Evolutionary conservation across 1,140 invertebrate species (phyloP).

Genomic region (Agraylea sexmaculata): DNA sequence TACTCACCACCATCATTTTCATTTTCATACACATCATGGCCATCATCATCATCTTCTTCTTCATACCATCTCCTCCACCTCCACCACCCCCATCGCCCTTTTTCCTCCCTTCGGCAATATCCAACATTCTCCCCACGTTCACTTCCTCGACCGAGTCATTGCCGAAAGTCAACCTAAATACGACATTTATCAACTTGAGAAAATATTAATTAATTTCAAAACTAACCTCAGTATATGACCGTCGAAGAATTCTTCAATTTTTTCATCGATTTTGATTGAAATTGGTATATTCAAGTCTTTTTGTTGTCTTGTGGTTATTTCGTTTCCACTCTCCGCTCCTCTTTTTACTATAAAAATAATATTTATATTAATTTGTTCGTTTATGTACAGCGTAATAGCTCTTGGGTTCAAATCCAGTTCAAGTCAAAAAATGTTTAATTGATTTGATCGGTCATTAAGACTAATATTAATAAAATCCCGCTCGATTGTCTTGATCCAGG

Average conservation of each 20-base stretch:
- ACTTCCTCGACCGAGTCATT: constrained; percentile 27
- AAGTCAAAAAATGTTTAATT: too few species aligned
- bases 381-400: too few species aligned
- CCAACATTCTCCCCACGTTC: constrained; percentile 32
- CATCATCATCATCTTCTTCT: constrained; percentile 53
- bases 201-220: constrained; percentile 20
- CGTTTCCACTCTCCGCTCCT: too few species aligned
- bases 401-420: too few species aligned
- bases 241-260: constrained; percentile 43
- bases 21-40: constrained; percentile 46
- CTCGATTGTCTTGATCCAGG: too few species aligned
- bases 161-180: constrained; percentile 14
- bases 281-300: too few species aligned
- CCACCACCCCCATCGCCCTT: constrained; percentile 26
- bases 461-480: too few species aligned
- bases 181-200: background rate
- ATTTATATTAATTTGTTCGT: too few species aligned
- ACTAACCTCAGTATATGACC: constrained; percentile 39
- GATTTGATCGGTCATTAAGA: too few species aligned
- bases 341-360: too few species aligned
- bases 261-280: constrained; percentile 35
- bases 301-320: too few species aligned
- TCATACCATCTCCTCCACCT: constrained; percentile 36
- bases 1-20: constrained; percentile 44
- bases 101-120: constrained; percentile 30